phyloP scores from a whole-genome alignment of 1,140 invertebrate genomes.

The Nephila pilipes region DNA sequence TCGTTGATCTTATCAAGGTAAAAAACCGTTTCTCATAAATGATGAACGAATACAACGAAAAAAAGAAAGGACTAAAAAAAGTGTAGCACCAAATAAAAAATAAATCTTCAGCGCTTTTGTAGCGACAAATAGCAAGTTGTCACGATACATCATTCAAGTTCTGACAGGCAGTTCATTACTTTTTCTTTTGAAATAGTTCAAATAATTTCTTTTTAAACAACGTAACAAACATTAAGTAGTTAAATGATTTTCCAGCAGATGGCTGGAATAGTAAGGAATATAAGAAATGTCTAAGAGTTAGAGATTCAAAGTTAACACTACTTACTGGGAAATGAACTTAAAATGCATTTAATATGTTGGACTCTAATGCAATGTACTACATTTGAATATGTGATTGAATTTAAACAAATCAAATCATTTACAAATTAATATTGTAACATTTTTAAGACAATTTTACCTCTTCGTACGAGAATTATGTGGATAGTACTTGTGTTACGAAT shows the following conservation, averaged over 20 bases:
- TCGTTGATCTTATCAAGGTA: slow-evolving; percentile 12
- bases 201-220: slow-evolving; percentile 26
- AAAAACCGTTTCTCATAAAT: slow-evolving; percentile 34
- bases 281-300: neutral
- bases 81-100: neutral
- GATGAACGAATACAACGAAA: neutral
- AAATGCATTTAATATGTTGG: no score
- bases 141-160: slow-evolving; percentile 37
- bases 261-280: neutral
- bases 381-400: no score
- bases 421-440: no score
- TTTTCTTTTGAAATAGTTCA: neutral
- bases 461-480: no score
- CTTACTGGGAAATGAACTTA: neutral
- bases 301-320: neutral
- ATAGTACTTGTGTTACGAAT: no score
- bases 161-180: neutral
- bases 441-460: no score
- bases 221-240: neutral
- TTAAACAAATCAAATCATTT: no score
- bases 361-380: no score
- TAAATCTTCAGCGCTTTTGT: neutral
- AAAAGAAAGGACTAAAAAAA: slow-evolving; percentile 6
- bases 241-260: neutral
- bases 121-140: slow-evolving; percentile 44